Conservation (phyloP, 2,888 invertebrate genomes). For the Oeneis ivallda region DNA sequence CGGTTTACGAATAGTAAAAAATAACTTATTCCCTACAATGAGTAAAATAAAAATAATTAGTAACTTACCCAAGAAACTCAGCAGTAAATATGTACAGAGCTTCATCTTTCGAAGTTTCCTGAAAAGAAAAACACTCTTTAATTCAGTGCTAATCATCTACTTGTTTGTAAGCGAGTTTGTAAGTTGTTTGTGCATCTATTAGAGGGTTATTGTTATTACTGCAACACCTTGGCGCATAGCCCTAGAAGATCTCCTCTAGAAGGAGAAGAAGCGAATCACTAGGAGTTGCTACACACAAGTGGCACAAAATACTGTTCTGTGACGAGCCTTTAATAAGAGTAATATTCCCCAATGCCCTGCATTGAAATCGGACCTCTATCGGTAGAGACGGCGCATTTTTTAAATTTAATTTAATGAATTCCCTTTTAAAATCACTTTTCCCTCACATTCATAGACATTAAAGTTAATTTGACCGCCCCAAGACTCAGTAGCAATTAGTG, state of each 20-base stretch:
- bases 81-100: constrained; percentile 73
- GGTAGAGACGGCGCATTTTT: too few relatives aligned
- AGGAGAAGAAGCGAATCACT: too few relatives aligned
- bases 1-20: constrained; percentile 21
- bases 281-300: too few relatives aligned
- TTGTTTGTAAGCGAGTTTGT: too few relatives aligned
- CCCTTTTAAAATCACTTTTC: background rate
- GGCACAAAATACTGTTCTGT: too few relatives aligned
- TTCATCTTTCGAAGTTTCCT: constrained; percentile 74
- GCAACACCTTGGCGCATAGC: too few relatives aligned
- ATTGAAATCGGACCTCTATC: too few relatives aligned
- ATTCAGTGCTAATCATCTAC: constrained; percentile 28
- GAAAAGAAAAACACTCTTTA: constrained; percentile 56
- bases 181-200: too few relatives aligned
- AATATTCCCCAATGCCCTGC: too few relatives aligned
- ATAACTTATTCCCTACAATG: constrained; percentile 27
- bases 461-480: constrained; percentile 4
- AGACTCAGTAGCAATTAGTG: constrained; percentile 1
- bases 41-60: constrained; percentile 40
- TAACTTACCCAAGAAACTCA: constrained; percentile 77
- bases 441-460: background rate
- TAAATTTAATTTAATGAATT: background rate
- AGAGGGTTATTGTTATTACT: too few relatives aligned
- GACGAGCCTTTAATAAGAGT: too few relatives aligned
- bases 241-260: too few relatives aligned